phyloP scores from a whole-genome alignment of 2,113 vertebrate species.

The Miniopterus natalensis region DNA sequence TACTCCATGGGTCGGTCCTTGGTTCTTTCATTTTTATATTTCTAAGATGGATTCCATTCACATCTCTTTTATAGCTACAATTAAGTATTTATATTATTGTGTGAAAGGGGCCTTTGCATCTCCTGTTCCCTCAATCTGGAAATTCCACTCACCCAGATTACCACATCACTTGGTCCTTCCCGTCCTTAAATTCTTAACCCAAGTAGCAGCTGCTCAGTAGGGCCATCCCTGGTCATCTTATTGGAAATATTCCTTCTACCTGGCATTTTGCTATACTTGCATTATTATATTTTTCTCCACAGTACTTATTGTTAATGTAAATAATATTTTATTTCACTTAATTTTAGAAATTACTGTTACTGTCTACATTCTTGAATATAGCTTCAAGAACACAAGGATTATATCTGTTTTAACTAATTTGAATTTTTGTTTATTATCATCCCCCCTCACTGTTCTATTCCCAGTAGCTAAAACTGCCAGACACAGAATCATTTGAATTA shows the following conservation, averaged over 20 bases:
- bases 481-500: slow-evolving; percentile 29
- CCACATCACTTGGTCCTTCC: neutral
- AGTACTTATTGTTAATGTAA: neutral
- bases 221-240: neutral
- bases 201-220: neutral
- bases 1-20: neutral
- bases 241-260: neutral
- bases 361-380: neutral
- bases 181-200: slow-evolving; percentile 28
- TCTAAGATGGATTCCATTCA: slow-evolving; percentile 17
- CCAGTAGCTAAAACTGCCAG: neutral
- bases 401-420: neutral
- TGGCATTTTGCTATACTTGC: neutral
- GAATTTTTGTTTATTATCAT: neutral
- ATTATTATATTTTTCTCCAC: neutral
- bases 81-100: slow-evolving; percentile 1
- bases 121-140: neutral
- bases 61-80: neutral
- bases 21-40: slow-evolving; percentile 12
- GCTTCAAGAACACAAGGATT: neutral
- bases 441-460: neutral
- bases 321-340: slow-evolving; percentile 29
- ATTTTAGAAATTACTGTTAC: neutral
- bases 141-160: neutral
- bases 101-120: neutral